Evolutionary conservation across 2,797 vertebrate genomes (phyloP), one percentile per base, ranked within the genome.

Genomic region (Okamejei kenojei): DNA sequence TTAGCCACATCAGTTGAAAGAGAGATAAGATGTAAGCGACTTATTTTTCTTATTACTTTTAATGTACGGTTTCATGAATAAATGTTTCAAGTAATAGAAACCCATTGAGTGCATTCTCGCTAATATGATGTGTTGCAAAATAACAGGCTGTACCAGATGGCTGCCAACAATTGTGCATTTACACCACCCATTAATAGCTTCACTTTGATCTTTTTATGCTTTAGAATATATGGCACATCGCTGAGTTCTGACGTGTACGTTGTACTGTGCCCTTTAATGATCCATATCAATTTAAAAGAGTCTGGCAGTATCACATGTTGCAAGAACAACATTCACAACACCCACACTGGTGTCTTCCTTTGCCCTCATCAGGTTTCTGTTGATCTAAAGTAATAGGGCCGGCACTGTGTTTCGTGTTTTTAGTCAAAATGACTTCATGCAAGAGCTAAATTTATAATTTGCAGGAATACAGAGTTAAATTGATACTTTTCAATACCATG

Each of bases 251-350:
- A 92, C 32, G 29, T 73, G 71, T 74, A 74, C 38, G 45, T 74
- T 90, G 86, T 90, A 71, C 65, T 92, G 71, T 76, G 71, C 90
- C 74, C 35, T 74, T 92, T 92, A 92, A 92, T 92, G 65, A 92
- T 76, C 90, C 90, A 92, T 76, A 92, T 92, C 90, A 92, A 92
- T 92, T 92, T 92, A 54, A 92, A 92, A 76, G 90, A 92, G 71
- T 29, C 68, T 92, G 71, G 71, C 71, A 74, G 71, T 92, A 92
- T 92, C 71, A 92, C 71, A 92, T 92, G 90, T 92, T 92, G 90
- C 23, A 92, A 74, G 71, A 35, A 11, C 38, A 92, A 92, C 90
- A 92, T 76, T 92, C 71, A 92, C 90, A 92, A 45, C 90, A 92
- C 71, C 90, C 90, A 92, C 68, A 45, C 76, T 76, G 71, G 76